Percentiles rank a stretch among this genome's conserved stretches.
Conservation (phyloP, 2,113 vertebrate species). For the Ameiurus melas region DNA sequence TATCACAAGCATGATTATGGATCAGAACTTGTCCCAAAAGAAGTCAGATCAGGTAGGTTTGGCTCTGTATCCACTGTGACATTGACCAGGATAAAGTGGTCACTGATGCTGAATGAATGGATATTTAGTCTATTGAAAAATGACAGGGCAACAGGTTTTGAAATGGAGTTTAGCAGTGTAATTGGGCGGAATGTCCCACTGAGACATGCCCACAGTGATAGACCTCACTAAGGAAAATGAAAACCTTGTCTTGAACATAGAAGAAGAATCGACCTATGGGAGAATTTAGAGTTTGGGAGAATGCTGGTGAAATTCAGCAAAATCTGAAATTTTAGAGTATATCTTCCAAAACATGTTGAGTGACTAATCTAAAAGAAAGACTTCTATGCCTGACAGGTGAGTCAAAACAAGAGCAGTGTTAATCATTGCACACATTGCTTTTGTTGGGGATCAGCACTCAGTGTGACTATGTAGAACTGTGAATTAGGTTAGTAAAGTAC, state of each 20-base stretch:
- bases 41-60: background rate
- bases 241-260: background rate
- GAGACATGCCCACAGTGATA: background rate
- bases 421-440: slow-evolving; percentile 37
- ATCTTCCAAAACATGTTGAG: background rate
- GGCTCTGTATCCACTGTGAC: background rate
- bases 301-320: background rate
- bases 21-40: background rate
- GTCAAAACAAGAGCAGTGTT: slow-evolving; percentile 44
- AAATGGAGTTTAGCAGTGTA: background rate
- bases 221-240: background rate
- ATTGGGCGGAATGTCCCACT: background rate
- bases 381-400: slow-evolving; percentile 31
- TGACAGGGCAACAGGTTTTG: background rate
- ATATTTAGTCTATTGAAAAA: background rate
- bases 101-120: background rate
- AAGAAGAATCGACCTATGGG: background rate
- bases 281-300: background rate
- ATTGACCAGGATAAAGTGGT: background rate
- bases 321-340: background rate
- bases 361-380: slow-evolving; percentile 41
- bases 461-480: slow-evolving; percentile 39
- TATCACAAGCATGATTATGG: background rate
- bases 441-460: slow-evolving; percentile 26
- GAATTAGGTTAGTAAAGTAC: slow-evolving; percentile 14